These are phyloP conservation scores for Saguinus midas DNA, from an alignment of 2,113 vertebrate species.

Conservation along the genomic window DNA sequence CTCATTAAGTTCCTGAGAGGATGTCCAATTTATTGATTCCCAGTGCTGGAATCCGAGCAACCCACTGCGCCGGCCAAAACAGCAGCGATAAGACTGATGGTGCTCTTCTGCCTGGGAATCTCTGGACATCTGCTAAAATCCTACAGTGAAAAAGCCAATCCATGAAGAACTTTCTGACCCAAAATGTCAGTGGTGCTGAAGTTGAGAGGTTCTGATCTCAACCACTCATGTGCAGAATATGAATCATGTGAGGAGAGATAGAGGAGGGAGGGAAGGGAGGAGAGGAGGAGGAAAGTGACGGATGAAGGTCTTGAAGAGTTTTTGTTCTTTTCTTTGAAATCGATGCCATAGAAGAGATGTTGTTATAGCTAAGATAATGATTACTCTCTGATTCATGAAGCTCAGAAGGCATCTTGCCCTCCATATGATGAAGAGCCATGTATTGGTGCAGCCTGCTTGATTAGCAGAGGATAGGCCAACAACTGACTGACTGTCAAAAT, in stretches of 20 bases:
- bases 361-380: no score
- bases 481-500: neutral
- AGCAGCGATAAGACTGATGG: no score
- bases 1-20: no score
- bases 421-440: neutral
- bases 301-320: neutral
- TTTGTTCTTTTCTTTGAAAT: neutral
- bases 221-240: neutral
- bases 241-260: neutral
- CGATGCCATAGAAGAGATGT: neutral
- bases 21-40: no score
- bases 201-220: neutral
- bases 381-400: neutral
- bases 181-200: neutral
- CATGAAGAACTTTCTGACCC: neutral
- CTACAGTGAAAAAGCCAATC: neutral
- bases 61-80: no score
- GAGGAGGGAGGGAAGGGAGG: rapidly evolving
- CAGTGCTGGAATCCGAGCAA: no score
- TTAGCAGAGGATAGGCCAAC: neutral
- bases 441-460: neutral
- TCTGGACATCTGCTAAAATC: neutral
- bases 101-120: no score
- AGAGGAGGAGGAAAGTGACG: neutral
- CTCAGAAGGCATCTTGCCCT: neutral